Base-by-base conservation (phyloP, 2,888 invertebrate species). In the Neria commutata region DNA sequence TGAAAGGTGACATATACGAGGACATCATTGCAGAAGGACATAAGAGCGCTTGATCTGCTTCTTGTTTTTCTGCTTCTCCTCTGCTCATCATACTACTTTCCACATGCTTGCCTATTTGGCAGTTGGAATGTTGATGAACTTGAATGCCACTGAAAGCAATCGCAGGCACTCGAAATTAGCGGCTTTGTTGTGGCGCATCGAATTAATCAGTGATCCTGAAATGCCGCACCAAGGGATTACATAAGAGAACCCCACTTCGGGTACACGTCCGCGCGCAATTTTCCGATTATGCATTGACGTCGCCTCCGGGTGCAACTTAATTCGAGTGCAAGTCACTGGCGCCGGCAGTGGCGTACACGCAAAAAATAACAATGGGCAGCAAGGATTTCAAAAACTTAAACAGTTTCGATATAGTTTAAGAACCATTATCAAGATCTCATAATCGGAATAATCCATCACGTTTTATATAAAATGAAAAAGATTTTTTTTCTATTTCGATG, bases 301-400 rank as follows among this genome's bases (percentile, higher is more conserved):
- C 52, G 50, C 58, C 48, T 56, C 58, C 58, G 45, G 21, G n/a
- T 48, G 47, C 48, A 48, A 60, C 58, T 56, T 56, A 54, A 56
- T 58, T 26, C 49, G 33, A 51, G 42, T n/a, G 24, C 34, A n/a
- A 51, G 24, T 33, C 29, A 48, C 29, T 45, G 33, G 14, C 34
- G 50, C 50, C 47, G 50, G 49, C 46, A 56, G 4, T 46, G 21
- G 5, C 24, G 17, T 46, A 10, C 8, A 33, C 14, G 33, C 10
- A 10, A 14, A 33, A 10, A 14, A 33, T 33, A 14, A 33, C 14
- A 33, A 33, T 33, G 33, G 33, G n/a, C n/a, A n/a, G n/a, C n/a
- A n/a, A n/a, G n/a, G n/a, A n/a, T n/a, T n/a, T n/a, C n/a, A n/a
- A n/a, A n/a, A n/a, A n/a, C n/a, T n/a, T n/a, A n/a, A n/a, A n/a